These are phyloP conservation scores for Anniella stebbinsi DNA, from an alignment of 2,797 vertebrate species.

Conservation along the genomic window DNA sequence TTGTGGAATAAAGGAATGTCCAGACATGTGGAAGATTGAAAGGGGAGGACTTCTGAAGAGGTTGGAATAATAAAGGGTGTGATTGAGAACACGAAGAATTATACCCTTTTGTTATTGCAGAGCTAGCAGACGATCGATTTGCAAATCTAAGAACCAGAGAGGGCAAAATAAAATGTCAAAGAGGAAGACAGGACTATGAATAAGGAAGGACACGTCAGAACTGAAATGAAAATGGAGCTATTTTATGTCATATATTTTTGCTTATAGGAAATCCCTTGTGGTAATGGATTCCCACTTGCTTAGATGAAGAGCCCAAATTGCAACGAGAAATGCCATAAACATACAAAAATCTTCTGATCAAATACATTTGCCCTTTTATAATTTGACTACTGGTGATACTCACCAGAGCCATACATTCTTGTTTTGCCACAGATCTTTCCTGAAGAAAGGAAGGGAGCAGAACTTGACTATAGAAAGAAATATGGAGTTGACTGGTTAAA, in stretches of 20 bases:
- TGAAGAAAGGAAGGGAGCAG: conserved; percentile 89
- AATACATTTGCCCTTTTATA: neutral
- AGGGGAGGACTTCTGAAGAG: neutral
- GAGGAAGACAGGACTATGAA: neutral
- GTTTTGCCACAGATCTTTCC: conserved; percentile 78
- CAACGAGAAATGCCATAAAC: neutral
- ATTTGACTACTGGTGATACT: conserved; percentile 14
- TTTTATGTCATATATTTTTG: neutral
- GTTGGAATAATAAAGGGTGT: neutral
- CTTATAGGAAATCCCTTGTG: neutral
- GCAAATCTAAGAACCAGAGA: neutral
- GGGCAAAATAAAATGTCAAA: too few species aligned
- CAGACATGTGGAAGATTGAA: neutral
- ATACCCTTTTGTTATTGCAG: neutral
- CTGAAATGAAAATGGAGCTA: neutral
- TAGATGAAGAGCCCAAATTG: neutral
- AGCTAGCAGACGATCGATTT: neutral
- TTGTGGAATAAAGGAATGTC: neutral
- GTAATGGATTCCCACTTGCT: neutral
- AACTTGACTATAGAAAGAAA: conserved; percentile 93
- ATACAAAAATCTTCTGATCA: neutral
- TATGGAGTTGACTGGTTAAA: conserved; percentile 90
- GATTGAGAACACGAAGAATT: too few species aligned
- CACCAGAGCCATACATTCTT: neutral
- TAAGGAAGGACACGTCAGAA: neutral